A percentile compares a stretch with the other conserved stretches of the same genome.
These are phyloP conservation scores for Coluber constrictor DNA, from an alignment of 2,797 vertebrate genomes.

Conservation along the genomic window DNA sequence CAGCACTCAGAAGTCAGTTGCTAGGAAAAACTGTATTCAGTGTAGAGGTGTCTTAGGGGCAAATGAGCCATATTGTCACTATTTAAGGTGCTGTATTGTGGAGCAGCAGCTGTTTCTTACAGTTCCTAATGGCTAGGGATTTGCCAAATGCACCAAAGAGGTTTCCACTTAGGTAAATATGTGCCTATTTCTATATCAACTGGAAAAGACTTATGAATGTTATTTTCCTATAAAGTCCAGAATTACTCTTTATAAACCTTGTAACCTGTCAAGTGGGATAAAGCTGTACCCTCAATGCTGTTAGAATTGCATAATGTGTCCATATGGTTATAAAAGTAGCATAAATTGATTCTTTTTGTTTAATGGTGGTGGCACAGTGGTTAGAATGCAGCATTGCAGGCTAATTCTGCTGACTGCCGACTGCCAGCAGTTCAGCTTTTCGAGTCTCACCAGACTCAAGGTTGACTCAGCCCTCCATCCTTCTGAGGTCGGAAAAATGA, in stretches of 20 bases:
- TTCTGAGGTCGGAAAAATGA: too few species aligned
- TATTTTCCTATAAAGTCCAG: slow-evolving; percentile 70
- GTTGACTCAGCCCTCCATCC: too few species aligned
- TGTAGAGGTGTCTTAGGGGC: neutral
- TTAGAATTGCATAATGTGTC: slow-evolving; percentile 40
- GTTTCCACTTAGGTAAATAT: slow-evolving; percentile 53
- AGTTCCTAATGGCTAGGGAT: slow-evolving; percentile 34
- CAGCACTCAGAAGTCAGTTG: neutral
- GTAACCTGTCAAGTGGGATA: slow-evolving; percentile 56
- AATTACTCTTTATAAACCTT: slow-evolving; percentile 66
- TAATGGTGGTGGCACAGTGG: too few species aligned
- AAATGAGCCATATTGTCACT: neutral
- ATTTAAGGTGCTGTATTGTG: slow-evolving; percentile 18
- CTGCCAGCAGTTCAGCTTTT: too few species aligned
- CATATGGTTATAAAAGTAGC: slow-evolving; percentile 36
- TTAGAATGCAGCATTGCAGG: too few species aligned
- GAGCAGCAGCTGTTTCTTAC: neutral
- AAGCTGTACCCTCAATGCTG: slow-evolving; percentile 34
- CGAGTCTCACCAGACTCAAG: too few species aligned
- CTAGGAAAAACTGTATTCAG: too few species aligned
- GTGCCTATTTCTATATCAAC: slow-evolving; percentile 52
- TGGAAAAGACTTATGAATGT: slow-evolving; percentile 69
- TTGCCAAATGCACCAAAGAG: slow-evolving; percentile 49
- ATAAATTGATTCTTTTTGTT: slow-evolving; percentile 60
- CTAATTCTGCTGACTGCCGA: too few species aligned